These are phyloP conservation scores for Desoria tigrina DNA, from an alignment of 2,888 invertebrate genomes.

Conservation along the genomic window DNA sequence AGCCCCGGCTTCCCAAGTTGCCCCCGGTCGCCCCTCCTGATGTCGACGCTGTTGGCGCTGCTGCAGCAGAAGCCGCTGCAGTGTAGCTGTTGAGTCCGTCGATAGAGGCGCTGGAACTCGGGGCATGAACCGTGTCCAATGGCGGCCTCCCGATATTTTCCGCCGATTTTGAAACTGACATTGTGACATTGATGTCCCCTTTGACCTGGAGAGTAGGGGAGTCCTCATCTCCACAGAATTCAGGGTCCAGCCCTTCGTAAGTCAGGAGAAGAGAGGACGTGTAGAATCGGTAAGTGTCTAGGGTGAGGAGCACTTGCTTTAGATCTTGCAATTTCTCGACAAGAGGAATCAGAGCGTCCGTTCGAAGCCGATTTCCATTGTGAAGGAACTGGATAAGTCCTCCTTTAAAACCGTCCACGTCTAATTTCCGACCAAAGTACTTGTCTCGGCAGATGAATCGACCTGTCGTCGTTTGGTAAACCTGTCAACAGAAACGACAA, in stretches of 20 bases:
- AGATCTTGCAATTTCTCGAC: slow-evolving; percentile 58
- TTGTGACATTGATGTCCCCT: not conserved
- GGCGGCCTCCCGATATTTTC: not conserved
- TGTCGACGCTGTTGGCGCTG: not conserved
- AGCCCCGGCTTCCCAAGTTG: slow-evolving; percentile 26
- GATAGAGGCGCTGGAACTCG: too few species aligned
- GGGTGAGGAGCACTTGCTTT: slow-evolving; percentile 56
- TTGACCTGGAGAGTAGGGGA: slow-evolving; percentile 2
- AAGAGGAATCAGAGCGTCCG: slow-evolving; percentile 58
- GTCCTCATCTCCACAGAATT: not conserved
- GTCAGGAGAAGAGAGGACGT: slow-evolving; percentile 62
- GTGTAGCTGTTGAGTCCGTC: not conserved
- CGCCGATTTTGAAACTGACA: not conserved
- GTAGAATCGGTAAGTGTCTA: slow-evolving; percentile 61
- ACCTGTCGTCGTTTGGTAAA: slow-evolving; percentile 60
- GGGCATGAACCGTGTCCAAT: too few species aligned
- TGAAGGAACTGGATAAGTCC: slow-evolving; percentile 60
- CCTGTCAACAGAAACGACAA: slow-evolving; percentile 55
- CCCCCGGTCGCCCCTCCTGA: not conserved
- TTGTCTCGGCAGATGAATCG: slow-evolving; percentile 61
- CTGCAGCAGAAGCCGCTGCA: not conserved
- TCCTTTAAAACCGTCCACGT: slow-evolving; percentile 59
- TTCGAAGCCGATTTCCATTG: slow-evolving; percentile 59
- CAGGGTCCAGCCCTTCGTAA: slow-evolving; percentile 59
- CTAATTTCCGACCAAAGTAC: slow-evolving; percentile 61